Percentiles rank a stretch among this genome's conserved stretches.
Conservation (phyloP, 2,113 vertebrate species). For the Campylorhamphus procurvoides region DNA sequence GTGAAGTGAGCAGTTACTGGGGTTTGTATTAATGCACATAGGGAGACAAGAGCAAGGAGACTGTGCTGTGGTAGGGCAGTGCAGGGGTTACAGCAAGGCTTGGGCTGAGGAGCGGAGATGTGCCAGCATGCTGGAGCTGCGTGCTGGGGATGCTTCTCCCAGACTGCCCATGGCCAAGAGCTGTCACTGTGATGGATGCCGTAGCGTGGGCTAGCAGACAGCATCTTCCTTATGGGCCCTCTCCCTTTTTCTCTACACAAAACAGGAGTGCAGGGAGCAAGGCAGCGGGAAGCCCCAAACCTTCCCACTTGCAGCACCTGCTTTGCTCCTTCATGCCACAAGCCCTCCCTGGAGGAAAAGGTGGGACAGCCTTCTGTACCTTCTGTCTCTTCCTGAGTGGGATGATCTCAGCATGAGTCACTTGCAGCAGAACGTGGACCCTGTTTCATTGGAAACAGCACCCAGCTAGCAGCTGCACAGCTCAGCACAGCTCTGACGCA, state of each 20-base stretch:
- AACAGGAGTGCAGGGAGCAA: neutral
- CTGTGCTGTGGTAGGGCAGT: accelerated
- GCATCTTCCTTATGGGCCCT: neutral
- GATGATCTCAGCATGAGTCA: constrained; percentile 57
- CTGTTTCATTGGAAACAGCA: constrained; percentile 38
- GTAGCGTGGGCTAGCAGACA: neutral
- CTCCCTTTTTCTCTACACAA: neutral
- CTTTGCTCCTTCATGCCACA: neutral
- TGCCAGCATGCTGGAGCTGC: neutral
- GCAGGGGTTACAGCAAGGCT: neutral
- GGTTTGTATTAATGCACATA: neutral
- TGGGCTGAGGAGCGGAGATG: neutral
- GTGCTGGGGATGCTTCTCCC: neutral
- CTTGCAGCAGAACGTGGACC: neutral
- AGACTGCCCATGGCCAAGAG: neutral
- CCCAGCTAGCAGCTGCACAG: constrained; percentile 67
- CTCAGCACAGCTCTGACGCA: constrained; percentile 47
- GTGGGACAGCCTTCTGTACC: neutral
- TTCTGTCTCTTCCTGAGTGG: neutral
- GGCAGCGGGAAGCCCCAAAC: neutral
- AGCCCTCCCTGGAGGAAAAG: constrained; percentile 16
- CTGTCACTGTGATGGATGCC: constrained; percentile 21
- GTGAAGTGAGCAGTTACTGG: neutral
- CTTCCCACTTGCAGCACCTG: neutral
- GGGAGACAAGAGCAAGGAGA: neutral